Evolutionary conservation across 2,888 invertebrate genomes (phyloP), one percentile per base, ranked within the genome.

Genomic region (Choreutis nemorana): DNA sequence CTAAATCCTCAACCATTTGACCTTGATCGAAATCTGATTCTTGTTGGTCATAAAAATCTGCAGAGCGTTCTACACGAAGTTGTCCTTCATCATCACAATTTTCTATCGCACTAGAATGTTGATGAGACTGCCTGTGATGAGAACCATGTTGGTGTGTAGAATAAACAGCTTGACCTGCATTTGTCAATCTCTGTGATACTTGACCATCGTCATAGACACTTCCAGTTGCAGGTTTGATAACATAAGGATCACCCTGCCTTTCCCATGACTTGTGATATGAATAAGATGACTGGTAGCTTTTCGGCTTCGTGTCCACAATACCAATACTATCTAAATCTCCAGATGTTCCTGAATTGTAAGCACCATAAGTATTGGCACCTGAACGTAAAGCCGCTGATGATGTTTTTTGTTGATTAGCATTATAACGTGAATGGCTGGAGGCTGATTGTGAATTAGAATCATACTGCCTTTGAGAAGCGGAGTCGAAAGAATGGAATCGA

Each of bases 191-290:
- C 41, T 64, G 62, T 5, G 63, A 56, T 23, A 48, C 37, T 44
- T 60, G 59, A 6, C 37, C 44, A 28, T 47, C 48, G 27, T 48
- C 48, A 26, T 50, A 39, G 30, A 39, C 37, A 24, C 48, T 53
- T 37, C 39, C 45, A 5, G 55, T 47, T 12, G 43, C 50, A n/a
- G 78, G 79, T 39, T 56, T 48, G 20, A 80, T 80, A 4, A 77
- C 50, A 29, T 80, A 80, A 5, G 80, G 80, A 41, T 77, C 78
- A 12, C 79, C 80, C 44, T 71, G 78, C 31, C 65, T 65, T 42
- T 80, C 80, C 80, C 80, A 80, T 13, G 80, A 63, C 43, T 80
- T 80, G 33, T 79, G 77, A 39, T 80, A 80, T 4, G 79, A 67
- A 49, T 77, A 80, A 11, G 78, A 71, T 13, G 78, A 77, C 9